Evolutionary conservation across 2,113 vertebrate species (phyloP), one percentile per base, ranked within the genome.

Genomic region (Daubentonia madagascariensis): DNA sequence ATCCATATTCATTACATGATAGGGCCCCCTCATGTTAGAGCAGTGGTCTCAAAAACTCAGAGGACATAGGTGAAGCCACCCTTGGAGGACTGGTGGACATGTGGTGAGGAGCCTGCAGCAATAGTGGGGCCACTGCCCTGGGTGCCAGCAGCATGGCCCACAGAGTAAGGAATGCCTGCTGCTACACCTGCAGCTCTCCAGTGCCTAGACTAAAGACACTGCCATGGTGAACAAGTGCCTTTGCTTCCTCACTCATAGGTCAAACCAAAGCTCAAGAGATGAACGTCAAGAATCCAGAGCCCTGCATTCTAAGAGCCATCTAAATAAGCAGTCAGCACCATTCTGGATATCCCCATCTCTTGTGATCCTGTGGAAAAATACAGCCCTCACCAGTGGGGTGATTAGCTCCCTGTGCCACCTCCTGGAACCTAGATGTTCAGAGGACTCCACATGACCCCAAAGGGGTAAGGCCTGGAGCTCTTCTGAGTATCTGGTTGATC

Each of bases 111-210:
- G 11, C 14, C 54, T 17, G 32, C 11, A 45, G 23, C 20, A 57
- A 6, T 8, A 50, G 17, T 30, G 8, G n/a, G 3, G 17, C n/a
- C 13, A 65, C 2, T 78, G 8, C 5, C 25, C 35, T 37, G 23
- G 11, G 0, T 80, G n/a, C 20, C 11, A 13, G 4, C 1, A 3
- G 20, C 20, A 13, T 63, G 28, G 4, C 11, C n/a, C 22, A 0
- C 18, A 63, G 35, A 17, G 4, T 48, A 13, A 45, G 9, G 8
- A 23, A 61, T 30, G 1, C 35, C 8, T 45, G 0, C 11, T 14
- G 43, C 3, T 18, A 43, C 4, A 7, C 28, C 4, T 32, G 9
- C 2, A 68, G 10, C 17, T 28, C 6, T 50, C 6, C 18, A 54
- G 0, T 48, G n/a, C 12, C 45, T 23, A n/a, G 20, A 18, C 11